phyloP scores from a whole-genome alignment of 2,888 invertebrate genomes.

The Cantharis rustica region DNA sequence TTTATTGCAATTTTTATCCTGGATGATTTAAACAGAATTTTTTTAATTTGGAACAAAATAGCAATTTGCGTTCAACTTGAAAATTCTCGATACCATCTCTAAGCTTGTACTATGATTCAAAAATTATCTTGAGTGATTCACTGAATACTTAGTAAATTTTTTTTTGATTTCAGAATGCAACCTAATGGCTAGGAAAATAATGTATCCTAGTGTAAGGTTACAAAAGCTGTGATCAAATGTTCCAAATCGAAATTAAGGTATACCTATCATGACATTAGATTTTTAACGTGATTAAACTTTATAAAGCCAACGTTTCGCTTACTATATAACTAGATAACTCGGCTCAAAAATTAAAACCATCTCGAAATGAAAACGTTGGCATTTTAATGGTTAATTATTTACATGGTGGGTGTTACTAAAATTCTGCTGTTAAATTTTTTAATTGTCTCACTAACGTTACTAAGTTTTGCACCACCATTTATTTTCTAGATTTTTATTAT shows the following conservation, averaged over 20 bases:
- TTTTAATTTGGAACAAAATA: background rate
- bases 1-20: conserved; percentile 28
- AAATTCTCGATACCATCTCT: background rate
- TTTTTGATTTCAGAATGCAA: conserved; percentile 43
- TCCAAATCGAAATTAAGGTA: conserved; percentile 33
- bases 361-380: background rate
- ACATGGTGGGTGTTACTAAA: conserved; percentile 8
- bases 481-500: background rate
- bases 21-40: conserved; percentile 1
- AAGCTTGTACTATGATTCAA: background rate
- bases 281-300: conserved; percentile 6
- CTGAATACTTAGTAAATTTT: background rate
- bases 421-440: background rate
- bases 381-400: background rate
- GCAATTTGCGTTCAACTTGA: background rate
- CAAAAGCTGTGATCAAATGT: conserved; percentile 32
- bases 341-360: background rate
- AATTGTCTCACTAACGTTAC: background rate
- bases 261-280: conserved; percentile 8
- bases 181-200: conserved; percentile 44
- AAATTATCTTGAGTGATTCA: background rate
- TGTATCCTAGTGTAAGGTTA: conserved; percentile 21
- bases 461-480: background rate
- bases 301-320: background rate
- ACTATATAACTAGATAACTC: background rate